phyloP scores from a whole-genome alignment of 2,113 vertebrate species.

The Heloderma charlesbogerti region DNA sequence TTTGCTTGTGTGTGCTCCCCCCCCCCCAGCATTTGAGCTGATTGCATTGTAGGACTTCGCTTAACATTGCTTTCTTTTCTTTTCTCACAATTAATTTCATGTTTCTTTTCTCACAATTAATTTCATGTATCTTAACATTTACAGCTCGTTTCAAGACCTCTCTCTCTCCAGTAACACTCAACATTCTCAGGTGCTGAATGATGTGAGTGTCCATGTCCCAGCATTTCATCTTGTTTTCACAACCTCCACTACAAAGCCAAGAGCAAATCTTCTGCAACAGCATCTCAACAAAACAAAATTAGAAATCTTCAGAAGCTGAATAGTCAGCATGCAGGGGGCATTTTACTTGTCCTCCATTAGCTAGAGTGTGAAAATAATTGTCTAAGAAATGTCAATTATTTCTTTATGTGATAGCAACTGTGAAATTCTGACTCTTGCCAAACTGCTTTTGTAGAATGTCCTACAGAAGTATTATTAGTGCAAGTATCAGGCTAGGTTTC shows the following conservation, averaged over 20 bases:
- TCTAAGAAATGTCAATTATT: constrained; percentile 13
- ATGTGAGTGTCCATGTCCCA: neutral
- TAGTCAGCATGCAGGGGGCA: neutral
- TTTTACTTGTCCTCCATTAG: constrained; percentile 9
- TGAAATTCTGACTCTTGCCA: neutral
- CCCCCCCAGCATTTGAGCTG: neutral
- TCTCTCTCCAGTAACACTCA: neutral
- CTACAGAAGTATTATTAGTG: constrained; percentile 23
- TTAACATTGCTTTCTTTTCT: neutral
- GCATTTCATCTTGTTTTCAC: constrained; percentile 23
- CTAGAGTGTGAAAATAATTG: constrained; percentile 20
- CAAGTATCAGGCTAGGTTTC: neutral
- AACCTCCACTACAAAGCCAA: constrained; percentile 27
- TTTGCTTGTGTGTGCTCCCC: neutral
- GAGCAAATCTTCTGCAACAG: constrained; percentile 34
- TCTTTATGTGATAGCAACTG: constrained; percentile 1
- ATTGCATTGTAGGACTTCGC: neutral
- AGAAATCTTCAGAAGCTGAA: constrained; percentile 10
- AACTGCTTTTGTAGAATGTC: neutral
- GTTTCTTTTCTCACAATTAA: constrained; percentile 37
- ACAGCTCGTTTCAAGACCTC: neutral
- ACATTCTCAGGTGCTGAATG: constrained; percentile 3
- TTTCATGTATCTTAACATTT: neutral
- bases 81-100: constrained; percentile 38
- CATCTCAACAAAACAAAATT: neutral